Conservation (phyloP, 2,797 vertebrate genomes). For the Balearica regulorum region DNA sequence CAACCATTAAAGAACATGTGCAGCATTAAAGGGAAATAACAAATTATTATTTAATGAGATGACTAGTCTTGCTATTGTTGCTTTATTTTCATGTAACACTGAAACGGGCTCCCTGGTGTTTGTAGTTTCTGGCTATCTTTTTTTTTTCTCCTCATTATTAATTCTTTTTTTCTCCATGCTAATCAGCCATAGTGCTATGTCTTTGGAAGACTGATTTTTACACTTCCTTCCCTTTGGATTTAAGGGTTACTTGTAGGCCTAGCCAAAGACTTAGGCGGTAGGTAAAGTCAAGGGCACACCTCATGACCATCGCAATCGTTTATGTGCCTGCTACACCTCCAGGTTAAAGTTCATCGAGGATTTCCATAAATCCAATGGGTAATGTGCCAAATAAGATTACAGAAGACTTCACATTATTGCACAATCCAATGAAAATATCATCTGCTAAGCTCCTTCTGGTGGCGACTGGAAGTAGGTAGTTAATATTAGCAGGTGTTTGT, state of each 20-base stretch:
- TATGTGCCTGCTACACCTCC: conserved; percentile 80
- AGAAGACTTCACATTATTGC: conserved; percentile 84
- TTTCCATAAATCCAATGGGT: conserved; percentile 89
- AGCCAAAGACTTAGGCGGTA: conserved; percentile 76
- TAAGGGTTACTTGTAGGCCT: conserved; percentile 50
- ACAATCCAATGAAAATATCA: conserved; percentile 91
- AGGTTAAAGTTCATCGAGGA: conserved; percentile 84
- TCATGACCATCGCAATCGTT: conserved; percentile 65
- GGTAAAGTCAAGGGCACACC: conserved; percentile 80
- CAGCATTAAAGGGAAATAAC: conserved; percentile 67
- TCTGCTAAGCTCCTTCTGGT: conserved; percentile 84
- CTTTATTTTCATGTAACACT: conserved; percentile 70
- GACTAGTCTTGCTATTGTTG: conserved; percentile 68
- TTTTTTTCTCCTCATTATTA: conserved; percentile 69
- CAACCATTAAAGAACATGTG: conserved; percentile 59
- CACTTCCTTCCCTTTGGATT: conserved; percentile 41
- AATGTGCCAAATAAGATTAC: conserved; percentile 91
- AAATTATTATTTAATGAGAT: conserved; percentile 80
- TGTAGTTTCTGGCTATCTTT: conserved; percentile 75
- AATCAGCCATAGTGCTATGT: conserved; percentile 54
- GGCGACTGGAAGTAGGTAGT: conserved; percentile 81
- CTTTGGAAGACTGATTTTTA: conserved; percentile 59
- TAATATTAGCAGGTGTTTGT: conserved; percentile 85
- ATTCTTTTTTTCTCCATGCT: conserved; percentile 69
- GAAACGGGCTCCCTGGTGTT: conserved; percentile 73